Evolutionary conservation across 2,797 vertebrate genomes (phyloP).

Genomic region (Synaphobranchus kaupii): DNA sequence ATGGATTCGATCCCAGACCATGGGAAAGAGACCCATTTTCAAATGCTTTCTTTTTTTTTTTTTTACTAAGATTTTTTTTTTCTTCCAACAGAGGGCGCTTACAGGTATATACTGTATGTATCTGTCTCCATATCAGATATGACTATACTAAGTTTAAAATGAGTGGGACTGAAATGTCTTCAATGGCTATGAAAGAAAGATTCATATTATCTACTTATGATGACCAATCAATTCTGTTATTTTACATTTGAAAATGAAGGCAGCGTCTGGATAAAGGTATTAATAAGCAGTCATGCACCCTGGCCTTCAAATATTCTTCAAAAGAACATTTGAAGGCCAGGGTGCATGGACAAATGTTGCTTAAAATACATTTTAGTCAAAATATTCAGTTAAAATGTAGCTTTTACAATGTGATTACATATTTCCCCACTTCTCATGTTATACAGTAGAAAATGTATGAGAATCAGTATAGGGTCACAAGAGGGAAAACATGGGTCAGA

Average conservation of each 20-base stretch:
- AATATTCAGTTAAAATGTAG: background rate
- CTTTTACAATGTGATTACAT: background rate
- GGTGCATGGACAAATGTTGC: too few species aligned
- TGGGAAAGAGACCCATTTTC: background rate
- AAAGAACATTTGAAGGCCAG: too few species aligned
- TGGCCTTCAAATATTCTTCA: too few species aligned
- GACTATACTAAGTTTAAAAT: background rate
- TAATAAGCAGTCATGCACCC: too few species aligned
- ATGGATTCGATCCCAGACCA: background rate
- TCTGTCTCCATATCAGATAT: constrained; percentile 3
- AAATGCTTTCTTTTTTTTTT: too few species aligned
- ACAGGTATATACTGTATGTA: background rate
- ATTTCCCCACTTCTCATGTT: background rate
- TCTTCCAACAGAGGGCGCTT: background rate
- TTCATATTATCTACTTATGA: background rate
- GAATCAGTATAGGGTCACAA: background rate
- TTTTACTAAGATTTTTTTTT: background rate
- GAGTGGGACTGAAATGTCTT: background rate
- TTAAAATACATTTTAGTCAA: background rate
- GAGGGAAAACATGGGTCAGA: background rate
- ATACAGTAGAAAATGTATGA: background rate
- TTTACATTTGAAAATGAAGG: too few species aligned
- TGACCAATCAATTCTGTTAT: too few species aligned
- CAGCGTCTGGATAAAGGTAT: too few species aligned
- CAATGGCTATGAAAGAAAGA: background rate